Conservation (phyloP, 2,888 invertebrate species). For the Agrochola lota region DNA sequence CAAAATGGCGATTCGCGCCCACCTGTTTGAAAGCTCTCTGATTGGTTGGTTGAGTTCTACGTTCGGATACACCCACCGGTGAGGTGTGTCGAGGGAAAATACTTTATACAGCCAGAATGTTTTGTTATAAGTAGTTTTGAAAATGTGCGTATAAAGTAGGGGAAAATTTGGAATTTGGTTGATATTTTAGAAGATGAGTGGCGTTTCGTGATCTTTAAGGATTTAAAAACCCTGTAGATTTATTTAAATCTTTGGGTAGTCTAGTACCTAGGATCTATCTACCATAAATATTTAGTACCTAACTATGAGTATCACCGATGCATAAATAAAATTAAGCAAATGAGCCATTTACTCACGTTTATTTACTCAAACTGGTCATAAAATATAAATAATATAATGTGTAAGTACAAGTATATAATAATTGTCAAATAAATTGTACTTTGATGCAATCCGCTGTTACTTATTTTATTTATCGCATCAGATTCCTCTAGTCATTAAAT, state of each 20-base stretch:
- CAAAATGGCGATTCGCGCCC: conserved; percentile 67
- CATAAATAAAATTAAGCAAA: no score
- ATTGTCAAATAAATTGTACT: no score
- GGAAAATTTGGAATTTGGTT: background rate
- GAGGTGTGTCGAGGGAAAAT: conserved; percentile 55
- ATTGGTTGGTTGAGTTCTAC: conserved; percentile 53
- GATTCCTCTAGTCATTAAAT: background rate
- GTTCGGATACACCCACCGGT: conserved; percentile 73
- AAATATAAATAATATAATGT: no score
- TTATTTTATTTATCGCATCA: background rate
- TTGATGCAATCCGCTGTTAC: background rate
- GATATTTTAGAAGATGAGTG: background rate
- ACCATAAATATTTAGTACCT: no score
- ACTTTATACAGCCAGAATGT: conserved; percentile 31
- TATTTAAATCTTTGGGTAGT: background rate
- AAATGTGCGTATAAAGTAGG: background rate
- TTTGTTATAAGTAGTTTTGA: conserved; percentile 6
- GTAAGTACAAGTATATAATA: no score
- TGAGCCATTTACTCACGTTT: no score
- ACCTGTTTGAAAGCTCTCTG: conserved; percentile 60
- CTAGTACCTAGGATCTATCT: no score
- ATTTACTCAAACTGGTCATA: no score
- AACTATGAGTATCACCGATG: no score
- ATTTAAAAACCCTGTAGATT: background rate
- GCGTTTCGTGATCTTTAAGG: no score